Evolutionary conservation across 23 tunicate genomes (phyloP).

Genomic region (Aplidium turbinatum): DNA sequence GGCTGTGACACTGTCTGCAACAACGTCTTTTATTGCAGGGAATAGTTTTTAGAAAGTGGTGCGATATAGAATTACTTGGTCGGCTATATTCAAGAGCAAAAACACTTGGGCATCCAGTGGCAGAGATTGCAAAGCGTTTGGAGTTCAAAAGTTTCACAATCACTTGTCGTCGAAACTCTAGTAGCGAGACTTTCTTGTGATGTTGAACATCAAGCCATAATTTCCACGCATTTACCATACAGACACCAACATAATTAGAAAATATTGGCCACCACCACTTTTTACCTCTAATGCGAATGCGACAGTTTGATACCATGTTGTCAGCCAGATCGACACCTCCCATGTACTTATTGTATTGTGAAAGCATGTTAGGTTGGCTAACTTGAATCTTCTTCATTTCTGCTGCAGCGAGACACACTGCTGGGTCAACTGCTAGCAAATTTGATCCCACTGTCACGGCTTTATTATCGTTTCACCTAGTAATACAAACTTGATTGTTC

Average conservation of each 20-base stretch:
- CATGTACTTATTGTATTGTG: constrained; percentile 11
- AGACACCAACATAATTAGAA: constrained; percentile 2
- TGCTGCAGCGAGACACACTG: constrained; percentile 6
- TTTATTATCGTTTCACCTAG: constrained; percentile 13
- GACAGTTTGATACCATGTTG: constrained; percentile 14
- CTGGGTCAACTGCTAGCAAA: constrained; percentile 20
- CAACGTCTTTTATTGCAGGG: constrained; percentile 14
- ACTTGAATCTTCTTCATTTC: constrained; percentile 1
- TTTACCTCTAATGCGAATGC: constrained; percentile 16
- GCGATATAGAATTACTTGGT: constrained; percentile 3
- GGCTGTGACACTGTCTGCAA: constrained; percentile 4
- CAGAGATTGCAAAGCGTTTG: not conserved
- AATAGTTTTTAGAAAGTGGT: constrained; percentile 10
- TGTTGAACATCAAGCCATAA: constrained; percentile 22
- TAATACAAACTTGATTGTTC: constrained; percentile 17
- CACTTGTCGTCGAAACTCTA: constrained; percentile 16
- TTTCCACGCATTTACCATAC: constrained; percentile 4
- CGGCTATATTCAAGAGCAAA: constrained; percentile 19
- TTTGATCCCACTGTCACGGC: constrained; percentile 10
- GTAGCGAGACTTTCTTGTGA: constrained; percentile 12
- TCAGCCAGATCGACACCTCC: constrained; percentile 18
- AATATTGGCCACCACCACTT: constrained; percentile 22
- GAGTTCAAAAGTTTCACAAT: constrained; percentile 14
- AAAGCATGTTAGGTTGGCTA: constrained; percentile 16
- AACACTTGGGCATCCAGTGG: constrained; percentile 26